Conservation (phyloP, 2,113 vertebrate species). For the Copsychus sechellarum region DNA sequence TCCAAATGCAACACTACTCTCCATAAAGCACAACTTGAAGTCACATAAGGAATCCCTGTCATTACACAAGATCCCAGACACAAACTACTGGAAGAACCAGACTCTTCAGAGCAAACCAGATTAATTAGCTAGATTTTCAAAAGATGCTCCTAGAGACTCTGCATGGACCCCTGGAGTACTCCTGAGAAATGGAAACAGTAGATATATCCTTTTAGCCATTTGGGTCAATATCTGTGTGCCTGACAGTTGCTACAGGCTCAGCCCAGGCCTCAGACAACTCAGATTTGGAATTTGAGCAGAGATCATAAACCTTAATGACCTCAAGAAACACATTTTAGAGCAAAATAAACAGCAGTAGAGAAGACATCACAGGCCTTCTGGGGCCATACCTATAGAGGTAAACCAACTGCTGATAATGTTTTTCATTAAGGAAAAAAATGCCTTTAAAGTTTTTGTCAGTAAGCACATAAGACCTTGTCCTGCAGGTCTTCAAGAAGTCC, state of each 20-base stretch:
- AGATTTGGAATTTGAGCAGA: neutral
- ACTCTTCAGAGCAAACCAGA: neutral
- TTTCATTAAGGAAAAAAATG: neutral
- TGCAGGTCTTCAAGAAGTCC: neutral
- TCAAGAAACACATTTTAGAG: neutral
- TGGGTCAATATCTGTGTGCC: no score
- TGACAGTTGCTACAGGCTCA: neutral
- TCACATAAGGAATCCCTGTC: neutral
- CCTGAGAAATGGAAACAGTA: neutral
- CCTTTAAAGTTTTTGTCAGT: neutral
- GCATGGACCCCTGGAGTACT: neutral
- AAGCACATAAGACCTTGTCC: neutral
- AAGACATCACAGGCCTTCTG: neutral
- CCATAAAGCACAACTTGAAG: neutral
- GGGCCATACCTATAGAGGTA: neutral
- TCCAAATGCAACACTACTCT: neutral
- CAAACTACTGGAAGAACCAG: neutral
- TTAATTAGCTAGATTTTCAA: neutral
- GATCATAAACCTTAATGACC: neutral
- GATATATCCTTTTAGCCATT: neutral
- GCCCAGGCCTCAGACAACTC: neutral
- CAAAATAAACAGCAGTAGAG: neutral
- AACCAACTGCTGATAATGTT: neutral
- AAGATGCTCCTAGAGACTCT: neutral
- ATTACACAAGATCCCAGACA: neutral